Evolutionary conservation across 1,140 invertebrate genomes (phyloP).

Genomic region (Drosophila trapezifrons): DNA sequence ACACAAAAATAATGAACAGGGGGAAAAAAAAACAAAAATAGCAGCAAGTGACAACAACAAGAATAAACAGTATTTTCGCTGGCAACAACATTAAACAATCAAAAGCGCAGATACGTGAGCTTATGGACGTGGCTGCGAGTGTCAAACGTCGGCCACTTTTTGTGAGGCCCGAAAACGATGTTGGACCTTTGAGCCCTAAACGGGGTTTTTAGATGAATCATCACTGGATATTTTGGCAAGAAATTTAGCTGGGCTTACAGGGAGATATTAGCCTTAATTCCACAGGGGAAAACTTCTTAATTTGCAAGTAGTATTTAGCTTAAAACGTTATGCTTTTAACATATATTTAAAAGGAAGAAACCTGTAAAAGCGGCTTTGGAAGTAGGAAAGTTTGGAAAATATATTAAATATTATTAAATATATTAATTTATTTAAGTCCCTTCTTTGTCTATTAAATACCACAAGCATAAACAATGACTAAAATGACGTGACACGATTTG

Average conservation of each 20-base stretch:
- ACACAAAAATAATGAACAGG: slow-evolving; percentile 47
- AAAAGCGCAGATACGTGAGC: slow-evolving; percentile 66
- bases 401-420: too few species aligned
- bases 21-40: slow-evolving; percentile 26
- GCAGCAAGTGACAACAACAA: slow-evolving; percentile 30
- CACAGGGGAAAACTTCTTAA: accelerated
- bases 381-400: too few species aligned
- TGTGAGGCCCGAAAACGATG: slow-evolving; percentile 15
- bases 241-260: background rate
- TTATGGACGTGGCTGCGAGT: slow-evolving; percentile 65
- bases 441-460: too few species aligned
- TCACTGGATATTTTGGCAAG: background rate
- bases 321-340: accelerated
- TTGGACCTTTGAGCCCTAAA: slow-evolving; percentile 30
- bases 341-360: background rate
- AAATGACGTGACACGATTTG: slow-evolving; percentile 12
- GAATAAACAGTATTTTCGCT: slow-evolving; percentile 6
- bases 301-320: too few species aligned
- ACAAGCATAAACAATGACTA: background rate
- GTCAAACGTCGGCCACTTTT: slow-evolving; percentile 51
- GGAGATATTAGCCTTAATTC: background rate
- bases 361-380: background rate
- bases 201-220: slow-evolving; percentile 24
- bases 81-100: slow-evolving; percentile 47
- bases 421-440: too few species aligned